These are phyloP conservation scores for Pterocles burchelli DNA, from an alignment of 2,113 vertebrate species.

Conservation along the genomic window DNA sequence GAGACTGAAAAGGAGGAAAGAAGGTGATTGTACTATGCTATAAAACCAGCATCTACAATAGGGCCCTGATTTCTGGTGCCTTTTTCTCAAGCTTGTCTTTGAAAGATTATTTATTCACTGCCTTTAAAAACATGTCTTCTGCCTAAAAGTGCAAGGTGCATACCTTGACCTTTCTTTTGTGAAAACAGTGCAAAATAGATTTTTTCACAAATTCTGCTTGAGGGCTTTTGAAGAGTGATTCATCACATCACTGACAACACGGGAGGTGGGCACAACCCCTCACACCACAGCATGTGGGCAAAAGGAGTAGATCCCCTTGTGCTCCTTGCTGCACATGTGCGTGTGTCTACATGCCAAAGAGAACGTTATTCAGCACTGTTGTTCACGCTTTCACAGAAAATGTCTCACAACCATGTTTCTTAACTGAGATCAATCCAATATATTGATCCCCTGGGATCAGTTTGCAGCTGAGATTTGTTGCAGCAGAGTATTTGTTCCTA, in stretches of 20 bases:
- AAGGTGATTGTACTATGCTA: background rate
- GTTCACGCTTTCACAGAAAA: background rate
- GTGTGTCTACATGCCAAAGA: background rate
- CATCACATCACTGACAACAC: background rate
- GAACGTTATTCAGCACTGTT: background rate
- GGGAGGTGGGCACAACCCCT: background rate
- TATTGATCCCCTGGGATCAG: background rate
- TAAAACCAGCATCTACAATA: background rate
- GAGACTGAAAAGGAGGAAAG: background rate
- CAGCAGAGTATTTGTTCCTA: background rate
- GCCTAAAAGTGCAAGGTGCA: background rate
- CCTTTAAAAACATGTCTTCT: background rate
- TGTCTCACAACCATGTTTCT: background rate
- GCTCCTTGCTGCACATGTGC: background rate
- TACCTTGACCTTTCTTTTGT: background rate
- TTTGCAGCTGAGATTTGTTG: background rate
- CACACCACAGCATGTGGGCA: accelerated
- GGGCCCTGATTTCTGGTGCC: background rate
- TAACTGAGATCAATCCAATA: background rate
- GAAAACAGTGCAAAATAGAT: background rate
- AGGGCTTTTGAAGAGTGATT: background rate
- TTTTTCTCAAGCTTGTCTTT: background rate
- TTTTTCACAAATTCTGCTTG: background rate
- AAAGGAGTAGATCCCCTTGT: background rate
- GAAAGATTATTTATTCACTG: background rate